Conservation (phyloP, 2,797 vertebrate species). For the Diplodus puntazzo region DNA sequence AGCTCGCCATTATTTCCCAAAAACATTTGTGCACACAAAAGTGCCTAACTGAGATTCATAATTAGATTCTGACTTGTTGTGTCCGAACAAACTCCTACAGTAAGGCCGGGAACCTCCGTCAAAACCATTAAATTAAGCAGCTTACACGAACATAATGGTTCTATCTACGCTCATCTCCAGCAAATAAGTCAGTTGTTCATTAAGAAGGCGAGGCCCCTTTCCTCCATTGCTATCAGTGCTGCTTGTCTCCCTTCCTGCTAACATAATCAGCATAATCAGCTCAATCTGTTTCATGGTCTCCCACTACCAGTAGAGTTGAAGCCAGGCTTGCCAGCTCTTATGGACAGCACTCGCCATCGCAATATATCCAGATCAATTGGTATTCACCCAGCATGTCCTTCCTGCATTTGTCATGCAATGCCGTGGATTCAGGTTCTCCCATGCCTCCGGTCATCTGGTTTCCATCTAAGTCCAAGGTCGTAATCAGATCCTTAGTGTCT, state of each 20-base stretch:
- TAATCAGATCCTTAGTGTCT: constrained; percentile 53
- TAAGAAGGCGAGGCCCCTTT: constrained; percentile 30
- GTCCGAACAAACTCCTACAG: constrained; percentile 1
- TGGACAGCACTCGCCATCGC: constrained; percentile 42
- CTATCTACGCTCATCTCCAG: constrained; percentile 31
- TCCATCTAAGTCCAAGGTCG: constrained; percentile 45
- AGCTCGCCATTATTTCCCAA: constrained; percentile 7
- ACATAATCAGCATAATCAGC: constrained; percentile 75
- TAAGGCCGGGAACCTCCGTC: background rate
- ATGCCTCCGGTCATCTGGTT: constrained; percentile 56
- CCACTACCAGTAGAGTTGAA: constrained; percentile 46
- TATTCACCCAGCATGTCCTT: constrained; percentile 62
- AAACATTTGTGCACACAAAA: background rate
- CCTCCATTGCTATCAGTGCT: constrained; percentile 49
- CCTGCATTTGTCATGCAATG: constrained; percentile 61
- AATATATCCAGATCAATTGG: constrained; percentile 59
- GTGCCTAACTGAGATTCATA: constrained; percentile 26
- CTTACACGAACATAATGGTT: constrained; percentile 33
- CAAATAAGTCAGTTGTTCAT: constrained; percentile 54
- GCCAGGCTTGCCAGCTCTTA: constrained; percentile 56
- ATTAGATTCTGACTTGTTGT: constrained; percentile 19
- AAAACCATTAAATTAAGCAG: constrained; percentile 33
- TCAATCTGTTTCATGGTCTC: constrained; percentile 69
- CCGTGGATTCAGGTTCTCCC: constrained; percentile 42
- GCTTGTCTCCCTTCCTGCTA: constrained; percentile 58